Percentiles rank a stretch among this genome's conserved stretches.
Conservation (phyloP, 1,140 invertebrate genomes). For the Orchesella cincta region DNA sequence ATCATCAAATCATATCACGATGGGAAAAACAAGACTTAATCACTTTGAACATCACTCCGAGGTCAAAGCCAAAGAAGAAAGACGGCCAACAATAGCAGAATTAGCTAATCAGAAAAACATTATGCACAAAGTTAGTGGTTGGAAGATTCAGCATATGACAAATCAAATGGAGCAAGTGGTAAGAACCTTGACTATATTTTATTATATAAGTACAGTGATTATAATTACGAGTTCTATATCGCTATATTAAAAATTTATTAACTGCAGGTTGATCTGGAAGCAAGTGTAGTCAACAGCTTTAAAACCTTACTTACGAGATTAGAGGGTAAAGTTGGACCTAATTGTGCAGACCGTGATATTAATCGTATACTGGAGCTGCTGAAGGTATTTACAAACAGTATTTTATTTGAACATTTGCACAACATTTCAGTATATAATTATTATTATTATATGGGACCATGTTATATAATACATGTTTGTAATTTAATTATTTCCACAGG, state of each 20-base stretch:
- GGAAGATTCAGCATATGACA: conserved; percentile 90
- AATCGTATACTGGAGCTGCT: conserved; percentile 75
- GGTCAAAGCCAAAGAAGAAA: conserved; percentile 82
- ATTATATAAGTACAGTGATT: too few species aligned
- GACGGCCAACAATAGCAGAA: conserved; percentile 79
- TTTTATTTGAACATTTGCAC: background rate
- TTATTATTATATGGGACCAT: conserved; percentile 13
- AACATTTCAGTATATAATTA: conserved; percentile 12
- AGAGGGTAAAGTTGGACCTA: conserved; percentile 64
- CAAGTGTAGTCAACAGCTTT: conserved; percentile 66
- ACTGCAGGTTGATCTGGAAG: conserved; percentile 62
- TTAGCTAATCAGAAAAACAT: conserved; percentile 86
- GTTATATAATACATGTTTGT: conserved; percentile 35
- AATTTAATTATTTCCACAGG: conserved; percentile 62
- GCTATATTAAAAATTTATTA: conserved; percentile 32
- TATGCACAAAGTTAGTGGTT: conserved; percentile 85
- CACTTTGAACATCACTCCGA: conserved; percentile 87
- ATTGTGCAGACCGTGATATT: conserved; percentile 65
- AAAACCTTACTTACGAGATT: conserved; percentile 66
- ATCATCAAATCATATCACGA: conserved; percentile 54
- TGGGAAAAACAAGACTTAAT: conserved; percentile 65
- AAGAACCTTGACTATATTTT: conserved; percentile 51
- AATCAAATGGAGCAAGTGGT: conserved; percentile 92
- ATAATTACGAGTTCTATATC: conserved; percentile 20
- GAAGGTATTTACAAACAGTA: too few species aligned